Evolutionary conservation across 2,888 invertebrate genomes (phyloP).

Genomic region (Mechanitis messenoides): DNA sequence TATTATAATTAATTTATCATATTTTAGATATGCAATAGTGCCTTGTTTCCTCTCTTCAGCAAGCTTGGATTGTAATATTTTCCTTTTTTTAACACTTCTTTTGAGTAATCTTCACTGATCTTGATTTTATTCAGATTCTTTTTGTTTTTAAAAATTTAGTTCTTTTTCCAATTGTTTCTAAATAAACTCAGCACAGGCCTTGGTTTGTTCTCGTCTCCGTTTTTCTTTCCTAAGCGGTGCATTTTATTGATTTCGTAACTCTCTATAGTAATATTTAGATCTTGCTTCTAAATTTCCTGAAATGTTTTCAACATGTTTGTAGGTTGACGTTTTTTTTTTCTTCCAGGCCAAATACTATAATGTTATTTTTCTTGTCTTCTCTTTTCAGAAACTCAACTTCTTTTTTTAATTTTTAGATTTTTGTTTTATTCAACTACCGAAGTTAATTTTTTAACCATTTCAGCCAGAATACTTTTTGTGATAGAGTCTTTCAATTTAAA

Average conservation of each 20-base stretch:
- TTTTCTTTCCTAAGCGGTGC: slow-evolving; percentile 19
- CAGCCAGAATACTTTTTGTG: slow-evolving; percentile 20
- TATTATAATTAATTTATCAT: neutral
- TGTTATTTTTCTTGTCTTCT: slow-evolving; percentile 20
- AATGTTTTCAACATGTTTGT: slow-evolving; percentile 15
- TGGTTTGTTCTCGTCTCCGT: slow-evolving; percentile 16
- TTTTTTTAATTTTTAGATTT: slow-evolving; percentile 6
- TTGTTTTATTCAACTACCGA: slow-evolving; percentile 24
- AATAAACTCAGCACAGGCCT: slow-evolving; percentile 25
- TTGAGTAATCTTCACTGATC: slow-evolving; percentile 32
- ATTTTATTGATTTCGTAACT: slow-evolving; percentile 23
- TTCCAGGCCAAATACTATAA: slow-evolving; percentile 18
- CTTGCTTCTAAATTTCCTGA: slow-evolving; percentile 15
- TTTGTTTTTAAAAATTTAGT: slow-evolving; percentile 30
- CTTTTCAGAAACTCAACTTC: slow-evolving; percentile 18
- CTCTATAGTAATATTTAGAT: slow-evolving; percentile 22
- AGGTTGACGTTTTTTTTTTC: slow-evolving; percentile 13
- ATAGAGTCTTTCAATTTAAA: slow-evolving; percentile 20
- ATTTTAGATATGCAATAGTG: neutral
- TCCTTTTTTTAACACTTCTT: slow-evolving; percentile 33
- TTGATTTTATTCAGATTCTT: slow-evolving; percentile 27
- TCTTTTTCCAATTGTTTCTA: slow-evolving; percentile 27
- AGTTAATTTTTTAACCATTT: slow-evolving; percentile 23
- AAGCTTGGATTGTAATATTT: slow-evolving; percentile 24
- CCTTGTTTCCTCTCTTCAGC: slow-evolving; percentile 29